Evolutionary conservation across 1,140 invertebrate species (phyloP).

Genomic region (Pseudomyrmex sp.): DNA sequence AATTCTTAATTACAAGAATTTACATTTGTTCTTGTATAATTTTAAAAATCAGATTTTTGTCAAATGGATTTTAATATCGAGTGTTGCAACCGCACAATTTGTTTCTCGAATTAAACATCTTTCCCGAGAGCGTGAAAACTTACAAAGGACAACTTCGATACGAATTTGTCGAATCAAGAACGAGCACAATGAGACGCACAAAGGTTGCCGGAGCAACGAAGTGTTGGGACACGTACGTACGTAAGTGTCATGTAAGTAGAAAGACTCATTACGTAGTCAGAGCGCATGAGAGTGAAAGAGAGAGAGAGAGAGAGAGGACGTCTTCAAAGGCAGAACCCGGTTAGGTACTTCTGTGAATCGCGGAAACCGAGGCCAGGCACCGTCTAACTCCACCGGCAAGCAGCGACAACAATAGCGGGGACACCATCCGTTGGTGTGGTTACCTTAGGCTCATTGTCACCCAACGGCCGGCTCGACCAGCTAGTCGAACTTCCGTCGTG

Average conservation of each 20-base stretch:
- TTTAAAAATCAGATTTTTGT: too few relatives aligned
- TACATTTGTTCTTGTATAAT: too few relatives aligned
- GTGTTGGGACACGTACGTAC: slow-evolving; percentile 28
- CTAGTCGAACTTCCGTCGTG: slow-evolving; percentile 63
- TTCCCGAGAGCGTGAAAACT: slow-evolving; percentile 1
- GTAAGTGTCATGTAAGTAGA: slow-evolving; percentile 57
- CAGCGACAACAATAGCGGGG: slow-evolving; percentile 45
- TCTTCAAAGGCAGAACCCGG: slow-evolving; percentile 61
- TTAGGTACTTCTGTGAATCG: slow-evolving; percentile 51
- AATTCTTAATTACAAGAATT: too few relatives aligned
- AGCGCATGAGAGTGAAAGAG: neutral
- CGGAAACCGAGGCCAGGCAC: slow-evolving; percentile 62
- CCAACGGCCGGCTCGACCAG: slow-evolving; percentile 46
- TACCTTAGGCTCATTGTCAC: slow-evolving; percentile 70
- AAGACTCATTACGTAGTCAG: slow-evolving; percentile 66
- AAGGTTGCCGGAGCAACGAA: slow-evolving; percentile 52
- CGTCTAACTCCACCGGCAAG: slow-evolving; percentile 60
- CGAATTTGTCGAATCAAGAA: slow-evolving; percentile 55
- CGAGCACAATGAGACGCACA: slow-evolving; percentile 20
- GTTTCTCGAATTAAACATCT: slow-evolving; percentile 40
- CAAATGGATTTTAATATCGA: neutral
- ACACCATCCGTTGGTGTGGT: slow-evolving; percentile 47
- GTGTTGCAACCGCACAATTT: neutral
- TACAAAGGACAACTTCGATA: slow-evolving; percentile 48
- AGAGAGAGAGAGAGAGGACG: neutral